phyloP scores from a whole-genome alignment of 1,140 invertebrate genomes.

The Euwallacea fornicatus region DNA sequence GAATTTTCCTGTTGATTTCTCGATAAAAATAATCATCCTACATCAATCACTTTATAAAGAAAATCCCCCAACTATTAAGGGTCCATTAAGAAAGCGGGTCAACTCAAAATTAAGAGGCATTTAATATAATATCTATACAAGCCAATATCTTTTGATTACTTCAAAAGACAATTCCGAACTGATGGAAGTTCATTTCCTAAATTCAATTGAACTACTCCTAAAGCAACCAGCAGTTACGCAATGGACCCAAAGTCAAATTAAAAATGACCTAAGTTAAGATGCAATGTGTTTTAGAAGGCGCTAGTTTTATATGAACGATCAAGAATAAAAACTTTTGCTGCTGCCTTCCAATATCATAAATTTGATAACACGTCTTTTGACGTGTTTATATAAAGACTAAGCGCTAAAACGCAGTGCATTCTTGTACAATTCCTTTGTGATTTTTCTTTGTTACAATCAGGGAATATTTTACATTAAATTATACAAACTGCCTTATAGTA shows the following conservation, averaged over 20 bases:
- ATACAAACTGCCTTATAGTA: too few species aligned
- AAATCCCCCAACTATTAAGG: background rate
- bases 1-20: slow-evolving; percentile 19
- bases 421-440: slow-evolving; percentile 38
- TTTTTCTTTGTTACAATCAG: slow-evolving; percentile 31
- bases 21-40: slow-evolving; percentile 9
- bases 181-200: too few species aligned
- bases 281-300: slow-evolving; percentile 10
- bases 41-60: background rate
- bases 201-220: too few species aligned
- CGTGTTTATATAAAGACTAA: background rate
- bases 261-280: slow-evolving; percentile 32
- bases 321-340: background rate
- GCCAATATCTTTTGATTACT: too few species aligned
- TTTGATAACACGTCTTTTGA: background rate
- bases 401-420: slow-evolving; percentile 17
- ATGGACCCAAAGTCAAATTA: slow-evolving; percentile 28
- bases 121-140: too few species aligned
- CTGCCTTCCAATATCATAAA: background rate
- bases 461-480: background rate
- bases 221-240: too few species aligned
- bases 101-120: too few species aligned
- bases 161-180: too few species aligned
- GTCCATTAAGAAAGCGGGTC: too few species aligned
- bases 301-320: background rate